Conservation (phyloP, 2,888 invertebrate species). For the Agrotis clavis region DNA sequence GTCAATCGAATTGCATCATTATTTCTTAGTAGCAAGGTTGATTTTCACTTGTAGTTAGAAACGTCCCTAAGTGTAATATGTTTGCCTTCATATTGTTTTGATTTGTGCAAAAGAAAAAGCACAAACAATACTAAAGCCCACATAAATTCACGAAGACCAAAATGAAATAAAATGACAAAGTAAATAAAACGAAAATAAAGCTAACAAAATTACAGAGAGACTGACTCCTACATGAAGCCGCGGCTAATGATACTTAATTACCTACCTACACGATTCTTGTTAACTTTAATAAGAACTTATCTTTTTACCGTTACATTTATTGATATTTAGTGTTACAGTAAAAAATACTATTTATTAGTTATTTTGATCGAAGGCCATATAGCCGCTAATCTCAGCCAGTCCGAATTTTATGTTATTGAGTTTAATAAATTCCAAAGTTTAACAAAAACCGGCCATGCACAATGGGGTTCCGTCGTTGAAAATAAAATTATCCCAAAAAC, state of each 20-base stretch:
- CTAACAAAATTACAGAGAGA: constrained; percentile 3
- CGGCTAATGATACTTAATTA: constrained; percentile 16
- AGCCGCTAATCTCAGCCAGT: too few relatives aligned
- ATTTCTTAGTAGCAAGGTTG: too few relatives aligned
- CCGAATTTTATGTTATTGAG: too few relatives aligned
- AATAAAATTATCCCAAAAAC: too few relatives aligned
- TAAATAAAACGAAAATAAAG: constrained; percentile 11
- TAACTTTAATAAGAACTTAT: not conserved
- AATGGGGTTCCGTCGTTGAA: too few relatives aligned
- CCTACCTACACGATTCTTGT: constrained; percentile 8
- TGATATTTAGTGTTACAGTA: not conserved
- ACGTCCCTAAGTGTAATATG: not conserved
- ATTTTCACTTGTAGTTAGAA: too few relatives aligned
- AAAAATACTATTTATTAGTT: not conserved
- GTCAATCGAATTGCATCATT: too few relatives aligned
- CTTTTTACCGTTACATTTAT: not conserved
- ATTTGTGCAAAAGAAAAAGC: not conserved
- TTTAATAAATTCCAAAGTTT: too few relatives aligned
- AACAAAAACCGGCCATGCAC: too few relatives aligned
- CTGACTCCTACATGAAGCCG: constrained; percentile 4
- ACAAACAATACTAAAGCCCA: not conserved
- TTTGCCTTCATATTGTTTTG: not conserved
- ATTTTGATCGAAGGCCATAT: too few relatives aligned
- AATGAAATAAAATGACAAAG: constrained; percentile 7
- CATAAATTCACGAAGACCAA: not conserved